A percentile compares a stretch with the other conserved stretches of the same genome.
phyloP scores from a whole-genome alignment of 1,140 invertebrate species.

The Ganaspis sp. region DNA sequence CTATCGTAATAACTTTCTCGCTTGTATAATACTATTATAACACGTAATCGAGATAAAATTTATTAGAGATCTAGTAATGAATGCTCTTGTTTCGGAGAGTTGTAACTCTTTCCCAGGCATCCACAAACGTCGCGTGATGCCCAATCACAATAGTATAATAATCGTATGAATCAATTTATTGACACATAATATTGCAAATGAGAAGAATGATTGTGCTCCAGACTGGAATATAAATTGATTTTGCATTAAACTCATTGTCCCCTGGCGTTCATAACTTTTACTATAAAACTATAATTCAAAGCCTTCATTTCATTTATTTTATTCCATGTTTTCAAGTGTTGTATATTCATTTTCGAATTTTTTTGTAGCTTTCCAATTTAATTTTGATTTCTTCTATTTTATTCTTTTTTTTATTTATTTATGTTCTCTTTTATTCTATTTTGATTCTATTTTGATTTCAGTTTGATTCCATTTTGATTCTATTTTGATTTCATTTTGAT shows the following conservation, averaged over 20 bases:
- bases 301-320: too few species aligned
- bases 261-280: too few species aligned
- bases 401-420: too few species aligned
- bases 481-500: too few species aligned
- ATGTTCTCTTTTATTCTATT: too few species aligned
- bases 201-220: not conserved
- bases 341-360: too few species aligned
- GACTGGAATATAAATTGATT: not conserved
- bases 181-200: slow-evolving; percentile 1
- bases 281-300: too few species aligned
- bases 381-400: too few species aligned
- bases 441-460: too few species aligned
- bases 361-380: too few species aligned
- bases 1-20: not conserved
- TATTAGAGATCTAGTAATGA: not conserved
- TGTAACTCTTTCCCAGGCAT: slow-evolving; percentile 3
- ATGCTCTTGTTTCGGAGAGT: not conserved
- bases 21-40: not conserved
- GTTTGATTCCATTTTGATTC: too few species aligned
- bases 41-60: not conserved
- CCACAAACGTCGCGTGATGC: not conserved
- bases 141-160: not conserved
- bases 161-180: not conserved
- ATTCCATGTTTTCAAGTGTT: too few species aligned
- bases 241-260: not conserved